A percentile compares a stretch with the other conserved stretches of the same genome.
These are phyloP conservation scores for Frankliniella fusca DNA, from an alignment of 2,888 invertebrate genomes.

Conservation along the genomic window DNA sequence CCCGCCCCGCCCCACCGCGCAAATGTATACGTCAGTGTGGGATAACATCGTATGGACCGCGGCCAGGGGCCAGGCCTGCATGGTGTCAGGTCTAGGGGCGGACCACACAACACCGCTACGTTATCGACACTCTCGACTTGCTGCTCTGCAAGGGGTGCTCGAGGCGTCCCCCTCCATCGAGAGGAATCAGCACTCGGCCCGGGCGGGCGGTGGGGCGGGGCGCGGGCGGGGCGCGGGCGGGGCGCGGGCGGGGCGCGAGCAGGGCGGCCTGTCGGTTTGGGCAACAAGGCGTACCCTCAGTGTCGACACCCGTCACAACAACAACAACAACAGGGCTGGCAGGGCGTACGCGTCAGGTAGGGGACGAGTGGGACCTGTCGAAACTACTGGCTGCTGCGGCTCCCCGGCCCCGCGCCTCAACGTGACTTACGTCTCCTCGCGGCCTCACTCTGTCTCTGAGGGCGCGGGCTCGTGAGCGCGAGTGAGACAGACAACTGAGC, in stretches of 20 bases:
- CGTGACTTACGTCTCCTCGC: background rate
- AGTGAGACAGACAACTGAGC: background rate
- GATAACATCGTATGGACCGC: slow-evolving; percentile 1
- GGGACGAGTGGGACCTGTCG: background rate
- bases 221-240: too few species aligned
- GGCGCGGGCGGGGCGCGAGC: too few species aligned
- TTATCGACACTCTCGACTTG: background rate
- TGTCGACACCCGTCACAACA: slow-evolving; percentile 1
- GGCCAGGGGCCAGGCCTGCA: background rate
- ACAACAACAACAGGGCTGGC: too few species aligned
- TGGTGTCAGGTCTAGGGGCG: background rate
- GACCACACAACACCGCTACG: background rate
- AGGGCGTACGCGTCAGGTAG: too few species aligned
- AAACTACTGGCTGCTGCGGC: background rate
- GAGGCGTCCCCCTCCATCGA: background rate
- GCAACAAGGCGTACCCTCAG: background rate
- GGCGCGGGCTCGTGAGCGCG: background rate
- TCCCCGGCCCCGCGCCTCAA: background rate
- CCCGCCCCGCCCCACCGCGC: background rate
- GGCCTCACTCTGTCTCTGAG: background rate
- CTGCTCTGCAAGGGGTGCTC: background rate
- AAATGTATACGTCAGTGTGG: background rate
- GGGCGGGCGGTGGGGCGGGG: too few species aligned
- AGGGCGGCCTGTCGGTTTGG: too few species aligned
- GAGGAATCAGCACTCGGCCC: too few species aligned